phyloP scores from a whole-genome alignment of 1,140 invertebrate genomes.

The Cherax destructor region DNA sequence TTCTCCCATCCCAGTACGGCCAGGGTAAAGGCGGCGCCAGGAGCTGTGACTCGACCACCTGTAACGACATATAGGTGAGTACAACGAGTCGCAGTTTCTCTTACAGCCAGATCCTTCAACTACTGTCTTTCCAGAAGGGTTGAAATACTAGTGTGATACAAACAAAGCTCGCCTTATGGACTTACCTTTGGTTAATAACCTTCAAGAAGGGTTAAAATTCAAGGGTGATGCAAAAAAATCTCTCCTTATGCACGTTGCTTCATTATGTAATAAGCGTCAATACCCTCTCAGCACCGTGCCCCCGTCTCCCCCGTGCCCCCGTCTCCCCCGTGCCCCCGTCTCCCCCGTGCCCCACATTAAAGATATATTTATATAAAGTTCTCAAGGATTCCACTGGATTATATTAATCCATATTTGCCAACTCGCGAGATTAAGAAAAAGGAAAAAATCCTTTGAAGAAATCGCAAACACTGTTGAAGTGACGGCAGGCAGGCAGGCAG shows the following conservation, averaged over 20 bases:
- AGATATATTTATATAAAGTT: background rate
- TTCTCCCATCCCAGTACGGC: no score
- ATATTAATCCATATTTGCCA: constrained; percentile 4
- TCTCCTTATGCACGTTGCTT: background rate
- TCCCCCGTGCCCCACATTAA: background rate
- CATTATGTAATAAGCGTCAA: background rate
- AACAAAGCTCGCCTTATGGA: no score
- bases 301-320: background rate
- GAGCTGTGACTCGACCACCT: no score
- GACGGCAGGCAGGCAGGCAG: background rate
- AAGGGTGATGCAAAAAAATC: no score
- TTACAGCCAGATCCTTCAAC: background rate
- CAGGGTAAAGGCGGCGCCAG: no score
- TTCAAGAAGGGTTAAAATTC: no score
- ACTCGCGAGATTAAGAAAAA: no score
- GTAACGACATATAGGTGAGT: no score
- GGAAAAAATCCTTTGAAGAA: background rate
- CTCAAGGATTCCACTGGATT: background rate
- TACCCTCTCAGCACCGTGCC: no score
- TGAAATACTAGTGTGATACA: no score
- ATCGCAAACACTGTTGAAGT: background rate
- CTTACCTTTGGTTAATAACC: no score
- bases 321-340: background rate
- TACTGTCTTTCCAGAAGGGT: no score
- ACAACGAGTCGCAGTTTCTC: background rate